Evolutionary conservation across 1,140 invertebrate species (phyloP).

Genomic region (Drosophila guanche): DNA sequence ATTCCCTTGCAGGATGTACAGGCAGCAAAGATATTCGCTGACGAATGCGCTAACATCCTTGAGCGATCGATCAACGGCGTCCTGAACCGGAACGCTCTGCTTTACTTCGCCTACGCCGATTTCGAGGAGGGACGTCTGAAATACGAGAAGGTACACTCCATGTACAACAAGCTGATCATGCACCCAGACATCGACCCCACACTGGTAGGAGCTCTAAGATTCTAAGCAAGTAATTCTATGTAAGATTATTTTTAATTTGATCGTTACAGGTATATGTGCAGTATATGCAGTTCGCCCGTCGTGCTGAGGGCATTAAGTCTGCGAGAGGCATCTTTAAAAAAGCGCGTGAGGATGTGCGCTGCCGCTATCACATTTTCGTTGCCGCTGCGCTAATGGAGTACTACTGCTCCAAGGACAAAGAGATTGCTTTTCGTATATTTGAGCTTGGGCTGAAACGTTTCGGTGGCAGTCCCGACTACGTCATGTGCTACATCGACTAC

Average conservation of each 20-base stretch:
- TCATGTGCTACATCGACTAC: slow-evolving; percentile 98
- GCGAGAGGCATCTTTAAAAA: slow-evolving; percentile 97
- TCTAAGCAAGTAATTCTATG: not conserved
- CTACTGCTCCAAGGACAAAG: slow-evolving; percentile 99
- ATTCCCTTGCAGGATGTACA: slow-evolving; percentile 90
- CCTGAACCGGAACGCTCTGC: slow-evolving; percentile 94
- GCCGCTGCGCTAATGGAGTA: slow-evolving; percentile 99
- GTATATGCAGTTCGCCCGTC: slow-evolving; percentile 99
- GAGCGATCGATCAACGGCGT: slow-evolving; percentile 95
- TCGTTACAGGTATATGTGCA: slow-evolving; percentile 94
- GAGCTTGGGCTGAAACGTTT: slow-evolving; percentile 99
- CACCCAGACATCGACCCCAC: slow-evolving; percentile 97
- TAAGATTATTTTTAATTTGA: not conserved
- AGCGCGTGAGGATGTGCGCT: slow-evolving; percentile 94
- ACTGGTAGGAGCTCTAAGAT: slow-evolving; percentile 86
- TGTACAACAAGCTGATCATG: slow-evolving; percentile 96
- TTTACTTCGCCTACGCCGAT: slow-evolving; percentile 99
- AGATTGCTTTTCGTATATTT: slow-evolving; percentile 98
- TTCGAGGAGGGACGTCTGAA: slow-evolving; percentile 98
- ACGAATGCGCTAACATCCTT: slow-evolving; percentile 96
- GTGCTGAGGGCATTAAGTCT: slow-evolving; percentile 98
- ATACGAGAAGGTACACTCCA: slow-evolving; percentile 98
- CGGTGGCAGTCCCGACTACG: slow-evolving; percentile 96
- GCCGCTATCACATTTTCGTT: slow-evolving; percentile 96
- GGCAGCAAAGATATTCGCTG: slow-evolving; percentile 94